A percentile compares a stretch with the other conserved stretches of the same genome.
Evolutionary conservation across 2,797 vertebrate genomes (phyloP).

Genomic region (Serranus cabrilla): DNA sequence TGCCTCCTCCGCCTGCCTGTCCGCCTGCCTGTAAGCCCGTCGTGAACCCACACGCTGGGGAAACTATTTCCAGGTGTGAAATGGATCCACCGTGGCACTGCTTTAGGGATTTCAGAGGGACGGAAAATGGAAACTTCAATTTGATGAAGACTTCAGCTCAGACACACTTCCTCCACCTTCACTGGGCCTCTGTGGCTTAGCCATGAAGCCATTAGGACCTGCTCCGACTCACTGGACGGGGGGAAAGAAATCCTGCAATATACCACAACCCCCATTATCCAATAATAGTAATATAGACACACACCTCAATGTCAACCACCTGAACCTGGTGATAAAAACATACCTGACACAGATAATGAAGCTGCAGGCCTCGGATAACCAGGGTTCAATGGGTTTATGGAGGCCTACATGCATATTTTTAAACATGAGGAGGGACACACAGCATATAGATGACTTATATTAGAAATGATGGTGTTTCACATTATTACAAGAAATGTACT

Average conservation of each 20-base stretch:
- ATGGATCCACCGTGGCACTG: constrained; percentile 61
- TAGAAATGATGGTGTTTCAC: neutral
- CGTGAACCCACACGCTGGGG: constrained; percentile 40
- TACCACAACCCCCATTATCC: constrained; percentile 48
- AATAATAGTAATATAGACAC: constrained; percentile 45
- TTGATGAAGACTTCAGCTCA: constrained; percentile 65
- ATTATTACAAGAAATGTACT: neutral
- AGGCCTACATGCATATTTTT: neutral
- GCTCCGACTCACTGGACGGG: constrained; percentile 5
- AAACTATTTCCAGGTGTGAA: constrained; percentile 80
- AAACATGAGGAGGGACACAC: neutral
- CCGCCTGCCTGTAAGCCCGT: constrained; percentile 36
- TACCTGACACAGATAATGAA: constrained; percentile 21
- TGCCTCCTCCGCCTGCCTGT: constrained; percentile 34
- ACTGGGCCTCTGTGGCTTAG: constrained; percentile 34
- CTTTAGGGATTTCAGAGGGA: constrained; percentile 63
- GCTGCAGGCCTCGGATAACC: neutral
- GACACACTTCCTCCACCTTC: constrained; percentile 39
- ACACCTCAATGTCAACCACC: constrained; percentile 27
- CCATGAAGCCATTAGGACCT: constrained; percentile 44
- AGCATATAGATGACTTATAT: constrained; percentile 2
- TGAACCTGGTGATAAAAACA: constrained; percentile 36
- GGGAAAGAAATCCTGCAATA: constrained; percentile 37
- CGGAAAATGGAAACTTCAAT: constrained; percentile 66
- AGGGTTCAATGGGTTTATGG: constrained; percentile 13